Percentiles rank a stretch among this genome's conserved stretches.
These are phyloP conservation scores for Hydrozoanthus tunicans DNA, from an alignment of 64 coral and sea anemone species.

Conservation along the genomic window DNA sequence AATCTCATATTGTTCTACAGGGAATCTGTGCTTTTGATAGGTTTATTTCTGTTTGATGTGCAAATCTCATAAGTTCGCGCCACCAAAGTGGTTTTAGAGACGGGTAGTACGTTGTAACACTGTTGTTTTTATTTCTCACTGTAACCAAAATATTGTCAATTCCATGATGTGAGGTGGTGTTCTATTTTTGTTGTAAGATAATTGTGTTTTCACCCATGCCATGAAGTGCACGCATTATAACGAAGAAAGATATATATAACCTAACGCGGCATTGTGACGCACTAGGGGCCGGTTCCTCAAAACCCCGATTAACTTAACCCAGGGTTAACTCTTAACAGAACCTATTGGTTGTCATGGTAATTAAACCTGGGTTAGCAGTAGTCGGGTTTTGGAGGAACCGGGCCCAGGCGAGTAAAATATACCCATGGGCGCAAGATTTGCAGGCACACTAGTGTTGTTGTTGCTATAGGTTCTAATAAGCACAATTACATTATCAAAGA, in stretches of 20 bases:
- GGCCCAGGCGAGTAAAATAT: neutral
- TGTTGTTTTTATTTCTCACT: neutral
- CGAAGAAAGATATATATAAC: conserved; percentile 16
- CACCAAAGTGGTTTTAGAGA: conserved; percentile 26
- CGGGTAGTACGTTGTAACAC: neutral
- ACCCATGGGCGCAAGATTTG: neutral
- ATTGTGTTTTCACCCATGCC: conserved; percentile 20
- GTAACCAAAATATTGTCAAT: neutral
- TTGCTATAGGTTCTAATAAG: conserved; percentile 27
- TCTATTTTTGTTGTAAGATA: conserved; percentile 6
- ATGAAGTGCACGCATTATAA: conserved; percentile 11
- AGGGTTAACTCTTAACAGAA: too few relatives aligned
- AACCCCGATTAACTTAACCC: too few relatives aligned
- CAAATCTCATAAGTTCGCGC: conserved; percentile 15
- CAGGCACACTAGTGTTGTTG: conserved; percentile 1
- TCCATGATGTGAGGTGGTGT: conserved; percentile 15
- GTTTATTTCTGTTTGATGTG: neutral
- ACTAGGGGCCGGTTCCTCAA: neutral
- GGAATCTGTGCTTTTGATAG: neutral
- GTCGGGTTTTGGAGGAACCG: too few relatives aligned
- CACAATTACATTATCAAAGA: neutral
- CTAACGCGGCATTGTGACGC: neutral
- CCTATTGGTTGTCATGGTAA: too few relatives aligned
- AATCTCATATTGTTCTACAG: neutral
- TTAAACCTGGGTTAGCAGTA: too few relatives aligned